Evolutionary conservation across 2,797 vertebrate genomes (phyloP).

Genomic region (Rhodeus uyekii): DNA sequence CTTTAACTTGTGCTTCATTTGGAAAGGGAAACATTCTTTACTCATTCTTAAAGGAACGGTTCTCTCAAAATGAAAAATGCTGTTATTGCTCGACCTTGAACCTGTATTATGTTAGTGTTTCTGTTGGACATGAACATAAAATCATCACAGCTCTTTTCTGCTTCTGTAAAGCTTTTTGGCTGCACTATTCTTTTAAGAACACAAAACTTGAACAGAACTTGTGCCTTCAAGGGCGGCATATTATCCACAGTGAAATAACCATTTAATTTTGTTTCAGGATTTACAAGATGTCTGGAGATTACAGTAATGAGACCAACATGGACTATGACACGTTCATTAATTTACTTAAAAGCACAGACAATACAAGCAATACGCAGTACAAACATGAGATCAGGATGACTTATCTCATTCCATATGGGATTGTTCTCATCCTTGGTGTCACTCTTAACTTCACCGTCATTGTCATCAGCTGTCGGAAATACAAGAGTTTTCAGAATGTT

Average conservation of each 20-base stretch:
- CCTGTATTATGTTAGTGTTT: neutral
- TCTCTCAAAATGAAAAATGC: neutral
- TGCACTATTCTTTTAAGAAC: neutral
- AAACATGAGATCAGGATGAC: constrained; percentile 1
- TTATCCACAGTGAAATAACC: neutral
- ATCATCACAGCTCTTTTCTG: neutral
- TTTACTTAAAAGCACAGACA: too few species aligned
- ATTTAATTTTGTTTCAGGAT: neutral
- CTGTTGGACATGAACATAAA: neutral
- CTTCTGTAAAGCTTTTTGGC: neutral
- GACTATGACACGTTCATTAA: too few species aligned
- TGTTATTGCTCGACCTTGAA: neutral
- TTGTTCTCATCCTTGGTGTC: constrained; percentile 74
- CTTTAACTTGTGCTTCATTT: neutral
- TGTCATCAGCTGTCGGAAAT: constrained; percentile 32
- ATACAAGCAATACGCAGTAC: neutral
- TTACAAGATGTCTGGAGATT: neutral
- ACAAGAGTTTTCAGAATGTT: constrained; percentile 47
- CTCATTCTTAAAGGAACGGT: neutral
- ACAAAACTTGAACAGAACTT: neutral
- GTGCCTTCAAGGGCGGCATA: neutral
- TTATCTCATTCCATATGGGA: constrained; percentile 65
- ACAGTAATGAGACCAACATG: neutral
- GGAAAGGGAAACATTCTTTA: neutral
- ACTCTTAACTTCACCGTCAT: constrained; percentile 77